Conservation (phyloP, 2,888 invertebrate genomes). For the Meganola albula region DNA sequence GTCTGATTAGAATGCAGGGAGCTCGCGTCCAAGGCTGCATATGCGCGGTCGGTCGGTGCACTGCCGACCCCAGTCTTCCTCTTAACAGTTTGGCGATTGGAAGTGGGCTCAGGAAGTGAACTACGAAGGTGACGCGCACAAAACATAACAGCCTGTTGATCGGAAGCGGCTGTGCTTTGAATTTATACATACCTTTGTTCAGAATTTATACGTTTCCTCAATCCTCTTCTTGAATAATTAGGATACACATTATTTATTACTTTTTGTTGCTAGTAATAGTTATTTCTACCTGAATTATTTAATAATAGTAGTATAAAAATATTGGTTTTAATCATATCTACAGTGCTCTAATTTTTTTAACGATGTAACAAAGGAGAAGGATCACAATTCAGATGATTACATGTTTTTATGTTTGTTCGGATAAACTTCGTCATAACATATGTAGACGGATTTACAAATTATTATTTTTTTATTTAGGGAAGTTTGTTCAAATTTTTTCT, state of each 20-base stretch:
- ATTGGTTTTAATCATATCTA: too few relatives aligned
- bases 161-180: constrained; percentile 71
- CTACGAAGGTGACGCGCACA: constrained; percentile 63
- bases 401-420: too few relatives aligned
- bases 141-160: constrained; percentile 51
- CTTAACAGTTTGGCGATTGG: constrained; percentile 52
- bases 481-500: too few relatives aligned
- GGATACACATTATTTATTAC: constrained; percentile 22
- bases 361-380: too few relatives aligned
- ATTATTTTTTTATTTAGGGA: too few relatives aligned
- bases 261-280: too few relatives aligned
- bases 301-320: too few relatives aligned
- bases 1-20: constrained; percentile 73
- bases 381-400: too few relatives aligned
- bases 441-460: too few relatives aligned
- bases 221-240: constrained; percentile 45
- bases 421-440: too few relatives aligned
- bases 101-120: constrained; percentile 63
- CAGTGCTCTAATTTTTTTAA: too few relatives aligned
- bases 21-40: constrained; percentile 73
- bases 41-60: constrained; percentile 70
- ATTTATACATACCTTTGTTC: constrained; percentile 60
- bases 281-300: too few relatives aligned
- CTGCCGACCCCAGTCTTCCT: constrained; percentile 63
- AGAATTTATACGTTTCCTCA: constrained; percentile 47